A percentile compares a stretch with the other conserved stretches of the same genome.
These are phyloP conservation scores for Calliopsis andreniformis DNA, from an alignment of 1,140 invertebrate species.

Conservation along the genomic window DNA sequence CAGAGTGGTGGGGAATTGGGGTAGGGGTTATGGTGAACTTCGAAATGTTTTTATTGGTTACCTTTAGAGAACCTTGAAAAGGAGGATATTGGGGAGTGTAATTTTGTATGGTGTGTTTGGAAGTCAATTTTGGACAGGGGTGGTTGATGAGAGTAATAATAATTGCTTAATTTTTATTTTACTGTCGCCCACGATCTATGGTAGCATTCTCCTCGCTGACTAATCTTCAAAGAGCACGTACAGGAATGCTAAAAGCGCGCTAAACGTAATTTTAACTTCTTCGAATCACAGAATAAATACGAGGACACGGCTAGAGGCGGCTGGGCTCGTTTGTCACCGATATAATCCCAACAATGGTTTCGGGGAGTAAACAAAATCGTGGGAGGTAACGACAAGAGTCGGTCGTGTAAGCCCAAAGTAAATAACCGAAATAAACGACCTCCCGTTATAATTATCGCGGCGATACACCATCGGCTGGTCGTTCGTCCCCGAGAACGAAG, in stretches of 20 bases:
- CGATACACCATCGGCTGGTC: conserved; percentile 34
- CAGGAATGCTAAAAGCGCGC: not conserved
- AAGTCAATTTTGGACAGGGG: too few relatives aligned
- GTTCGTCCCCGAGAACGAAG: conserved; percentile 27
- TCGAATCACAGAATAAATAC: not conserved
- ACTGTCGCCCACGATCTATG: not conserved
- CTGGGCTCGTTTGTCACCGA: conserved; percentile 32
- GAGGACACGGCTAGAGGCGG: not conserved
- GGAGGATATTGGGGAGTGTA: too few relatives aligned
- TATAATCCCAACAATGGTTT: conserved; percentile 48
- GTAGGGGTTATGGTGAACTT: too few relatives aligned
- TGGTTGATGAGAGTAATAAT: too few relatives aligned
- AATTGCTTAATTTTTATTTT: too few relatives aligned
- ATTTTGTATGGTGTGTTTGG: too few relatives aligned
- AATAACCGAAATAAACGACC: conserved; percentile 66
- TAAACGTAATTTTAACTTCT: conserved; percentile 1
- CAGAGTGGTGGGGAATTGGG: too few relatives aligned
- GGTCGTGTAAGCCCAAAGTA: conserved; percentile 55
- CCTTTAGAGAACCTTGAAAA: too few relatives aligned
- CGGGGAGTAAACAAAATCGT: conserved; percentile 45
- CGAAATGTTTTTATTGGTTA: too few relatives aligned
- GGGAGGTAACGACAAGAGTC: conserved; percentile 49
- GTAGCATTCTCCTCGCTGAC: not conserved
- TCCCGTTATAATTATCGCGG: conserved; percentile 61
- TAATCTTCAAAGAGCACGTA: not conserved